These are phyloP conservation scores for Rhimphoctona megacephalus DNA, from an alignment of 2,888 invertebrate genomes.

Conservation along the genomic window DNA sequence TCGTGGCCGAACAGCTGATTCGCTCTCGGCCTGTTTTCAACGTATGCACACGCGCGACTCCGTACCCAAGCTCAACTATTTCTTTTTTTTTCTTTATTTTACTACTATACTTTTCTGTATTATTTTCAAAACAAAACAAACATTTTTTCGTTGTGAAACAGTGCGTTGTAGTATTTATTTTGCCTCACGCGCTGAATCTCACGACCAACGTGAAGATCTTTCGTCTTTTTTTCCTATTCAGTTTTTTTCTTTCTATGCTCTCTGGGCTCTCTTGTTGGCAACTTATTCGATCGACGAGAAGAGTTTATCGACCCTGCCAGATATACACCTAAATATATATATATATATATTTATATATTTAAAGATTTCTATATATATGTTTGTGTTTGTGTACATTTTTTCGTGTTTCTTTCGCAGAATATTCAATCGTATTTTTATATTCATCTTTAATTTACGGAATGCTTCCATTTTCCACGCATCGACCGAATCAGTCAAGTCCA, in stretches of 20 bases:
- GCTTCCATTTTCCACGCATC: conserved; percentile 76
- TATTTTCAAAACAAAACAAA: not conserved
- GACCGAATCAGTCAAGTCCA: conserved; percentile 78
- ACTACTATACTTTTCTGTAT: not conserved
- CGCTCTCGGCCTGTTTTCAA: conserved; percentile 72
- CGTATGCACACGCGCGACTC: conserved; percentile 69
- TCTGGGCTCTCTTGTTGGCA: conserved; percentile 54
- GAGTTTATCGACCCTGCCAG: conserved; percentile 65
- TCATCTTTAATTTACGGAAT: conserved; percentile 47
- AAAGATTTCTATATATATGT: not conserved
- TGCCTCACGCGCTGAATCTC: not conserved
- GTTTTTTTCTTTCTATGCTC: conserved; percentile 25
- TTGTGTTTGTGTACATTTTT: not conserved
- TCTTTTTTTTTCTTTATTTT: conserved; percentile 8
- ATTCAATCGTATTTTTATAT: conserved; percentile 3
- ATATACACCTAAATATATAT: conserved; percentile 9
- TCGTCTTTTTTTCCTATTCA: conserved; percentile 58
- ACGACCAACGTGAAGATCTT: conserved; percentile 31
- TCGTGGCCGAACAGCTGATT: conserved; percentile 82
- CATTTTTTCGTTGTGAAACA: not conserved
- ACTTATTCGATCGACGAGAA: conserved; percentile 59
- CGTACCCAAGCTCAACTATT: conserved; percentile 9
- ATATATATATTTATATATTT: conserved; percentile 8
- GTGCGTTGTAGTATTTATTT: not conserved
- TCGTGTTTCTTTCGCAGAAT: not conserved